Conservation (phyloP, 2,113 vertebrate genomes). For the Phasianus colchicus region DNA sequence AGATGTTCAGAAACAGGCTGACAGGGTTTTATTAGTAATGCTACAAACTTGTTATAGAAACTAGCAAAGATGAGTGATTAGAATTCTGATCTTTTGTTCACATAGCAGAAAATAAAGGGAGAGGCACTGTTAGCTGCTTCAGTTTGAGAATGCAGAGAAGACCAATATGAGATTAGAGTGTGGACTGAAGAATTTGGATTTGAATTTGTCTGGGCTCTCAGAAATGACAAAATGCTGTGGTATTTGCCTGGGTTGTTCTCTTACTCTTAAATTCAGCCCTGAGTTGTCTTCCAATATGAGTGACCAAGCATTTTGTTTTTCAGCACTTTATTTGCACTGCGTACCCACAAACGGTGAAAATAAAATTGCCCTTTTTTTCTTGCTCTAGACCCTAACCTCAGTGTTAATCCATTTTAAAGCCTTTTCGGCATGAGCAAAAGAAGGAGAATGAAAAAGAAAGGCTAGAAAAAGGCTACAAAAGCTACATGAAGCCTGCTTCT, state of each 20-base stretch:
- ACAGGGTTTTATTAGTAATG: neutral
- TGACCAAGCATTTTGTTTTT: neutral
- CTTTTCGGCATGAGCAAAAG: neutral
- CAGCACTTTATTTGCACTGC: neutral
- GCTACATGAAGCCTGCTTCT: neutral
- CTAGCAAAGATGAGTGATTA: neutral
- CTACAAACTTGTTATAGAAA: neutral
- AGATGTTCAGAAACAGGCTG: neutral
- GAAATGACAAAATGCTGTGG: neutral
- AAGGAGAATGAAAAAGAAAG: neutral
- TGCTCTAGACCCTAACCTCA: neutral
- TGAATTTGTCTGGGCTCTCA: neutral
- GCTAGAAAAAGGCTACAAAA: neutral
- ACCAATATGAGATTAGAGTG: neutral
- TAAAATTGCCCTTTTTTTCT: neutral
- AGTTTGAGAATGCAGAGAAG: neutral
- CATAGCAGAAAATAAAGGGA: neutral
- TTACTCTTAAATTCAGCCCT: neutral
- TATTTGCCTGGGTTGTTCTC: neutral
- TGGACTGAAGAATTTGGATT: neutral
- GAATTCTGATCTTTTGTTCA: neutral
- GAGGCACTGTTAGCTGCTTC: neutral
- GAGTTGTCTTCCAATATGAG: neutral
- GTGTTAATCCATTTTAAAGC: neutral
- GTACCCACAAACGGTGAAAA: neutral